phyloP scores from a whole-genome alignment of 2,113 vertebrate species.

The Heteronetta atricapilla region DNA sequence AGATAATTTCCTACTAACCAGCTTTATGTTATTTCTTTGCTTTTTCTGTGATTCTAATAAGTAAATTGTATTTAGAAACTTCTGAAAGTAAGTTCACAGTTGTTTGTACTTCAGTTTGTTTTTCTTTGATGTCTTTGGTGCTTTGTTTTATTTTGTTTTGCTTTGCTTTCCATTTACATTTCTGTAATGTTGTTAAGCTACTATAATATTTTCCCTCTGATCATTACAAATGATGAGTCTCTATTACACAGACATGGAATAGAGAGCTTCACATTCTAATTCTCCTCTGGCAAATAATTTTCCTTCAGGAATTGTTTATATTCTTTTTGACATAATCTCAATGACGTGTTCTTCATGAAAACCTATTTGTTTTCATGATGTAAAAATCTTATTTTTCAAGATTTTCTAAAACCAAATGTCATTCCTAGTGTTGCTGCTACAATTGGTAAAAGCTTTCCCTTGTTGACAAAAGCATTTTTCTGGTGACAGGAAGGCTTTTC shows the following conservation, averaged over 20 bases:
- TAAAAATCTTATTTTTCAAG: neutral
- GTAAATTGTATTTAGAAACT: neutral
- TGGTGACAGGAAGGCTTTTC: neutral
- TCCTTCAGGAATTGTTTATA: slow-evolving; percentile 13
- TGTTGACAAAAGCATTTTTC: neutral
- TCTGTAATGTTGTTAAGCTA: neutral
- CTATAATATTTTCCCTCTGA: neutral
- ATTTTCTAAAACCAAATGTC: neutral
- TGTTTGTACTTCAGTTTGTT: neutral
- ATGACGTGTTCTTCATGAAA: neutral
- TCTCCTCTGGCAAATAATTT: neutral
- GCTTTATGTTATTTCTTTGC: neutral
- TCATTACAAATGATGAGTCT: neutral
- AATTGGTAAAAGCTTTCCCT: neutral
- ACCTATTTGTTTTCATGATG: neutral
- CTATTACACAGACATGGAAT: neutral
- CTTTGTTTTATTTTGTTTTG: neutral
- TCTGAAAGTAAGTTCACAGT: neutral
- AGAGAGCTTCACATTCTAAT: neutral
- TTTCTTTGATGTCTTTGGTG: neutral
- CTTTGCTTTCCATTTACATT: neutral
- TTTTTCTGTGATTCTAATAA: neutral
- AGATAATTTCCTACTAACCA: neutral
- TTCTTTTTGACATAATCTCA: slow-evolving; percentile 20
- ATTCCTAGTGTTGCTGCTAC: neutral